Percentiles rank a stretch among this genome's conserved stretches.
Evolutionary conservation across 2,113 vertebrate genomes (phyloP).

Genomic region (Eira barbara): DNA sequence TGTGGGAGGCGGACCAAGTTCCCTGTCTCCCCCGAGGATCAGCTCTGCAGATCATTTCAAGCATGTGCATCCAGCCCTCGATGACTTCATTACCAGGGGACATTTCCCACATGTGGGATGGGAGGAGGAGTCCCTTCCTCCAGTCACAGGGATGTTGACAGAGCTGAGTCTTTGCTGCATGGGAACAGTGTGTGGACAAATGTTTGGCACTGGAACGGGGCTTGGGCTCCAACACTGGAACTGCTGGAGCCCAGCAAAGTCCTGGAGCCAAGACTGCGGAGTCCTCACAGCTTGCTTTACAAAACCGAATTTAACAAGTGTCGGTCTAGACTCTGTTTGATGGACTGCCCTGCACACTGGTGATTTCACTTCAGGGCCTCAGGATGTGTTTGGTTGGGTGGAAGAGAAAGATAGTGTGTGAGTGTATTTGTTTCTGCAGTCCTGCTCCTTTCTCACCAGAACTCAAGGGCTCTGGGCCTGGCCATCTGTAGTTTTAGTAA

Average conservation of each 20-base stretch:
- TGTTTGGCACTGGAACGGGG: constrained; percentile 77
- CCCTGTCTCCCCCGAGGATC: not conserved
- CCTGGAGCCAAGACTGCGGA: constrained; percentile 73
- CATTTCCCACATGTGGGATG: constrained; percentile 62
- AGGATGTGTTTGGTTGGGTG: not conserved
- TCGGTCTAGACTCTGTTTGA: constrained; percentile 43
- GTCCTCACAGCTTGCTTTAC: constrained; percentile 64
- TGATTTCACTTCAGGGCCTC: not conserved
- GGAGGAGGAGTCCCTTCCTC: constrained; percentile 68
- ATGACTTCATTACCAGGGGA: constrained; percentile 80
- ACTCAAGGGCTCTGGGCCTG: not conserved
- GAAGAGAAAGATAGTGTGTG: not conserved
- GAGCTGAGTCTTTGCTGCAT: constrained; percentile 66
- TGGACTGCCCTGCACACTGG: not conserved
- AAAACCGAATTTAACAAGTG: constrained; percentile 52
- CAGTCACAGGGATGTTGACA: constrained; percentile 74
- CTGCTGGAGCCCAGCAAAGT: constrained; percentile 63
- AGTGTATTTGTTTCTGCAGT: not conserved
- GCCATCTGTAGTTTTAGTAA: not conserved
- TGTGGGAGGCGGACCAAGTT: not conserved
- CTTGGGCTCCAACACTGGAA: constrained; percentile 71
- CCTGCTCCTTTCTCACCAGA: not conserved
- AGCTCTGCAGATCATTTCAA: constrained; percentile 26
- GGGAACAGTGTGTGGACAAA: constrained; percentile 76
- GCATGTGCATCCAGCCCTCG: constrained; percentile 18